A percentile compares a stretch with the other conserved stretches of the same genome.
Evolutionary conservation across 2,888 invertebrate genomes (phyloP).

Genomic region (Drosophila ustulata): DNA sequence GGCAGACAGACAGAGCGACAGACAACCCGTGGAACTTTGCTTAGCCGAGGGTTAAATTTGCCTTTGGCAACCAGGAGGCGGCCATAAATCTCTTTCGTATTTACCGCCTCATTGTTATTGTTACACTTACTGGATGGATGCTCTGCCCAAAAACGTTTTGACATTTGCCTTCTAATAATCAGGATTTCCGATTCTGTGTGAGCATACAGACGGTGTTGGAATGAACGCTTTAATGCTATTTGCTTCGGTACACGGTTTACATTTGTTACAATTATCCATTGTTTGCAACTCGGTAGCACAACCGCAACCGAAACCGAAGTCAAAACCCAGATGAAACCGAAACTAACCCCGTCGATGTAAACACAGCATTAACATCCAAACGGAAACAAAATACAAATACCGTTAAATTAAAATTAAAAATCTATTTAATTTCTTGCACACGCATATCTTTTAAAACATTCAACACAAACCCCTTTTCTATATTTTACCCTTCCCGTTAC

Average conservation of each 20-base stretch:
- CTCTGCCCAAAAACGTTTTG: constrained; percentile 70
- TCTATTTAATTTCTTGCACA: constrained; percentile 26
- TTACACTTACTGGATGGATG: constrained; percentile 42
- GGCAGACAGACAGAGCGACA: constrained; percentile 3
- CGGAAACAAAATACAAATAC: constrained; percentile 35
- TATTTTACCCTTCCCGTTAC: constrained; percentile 4
- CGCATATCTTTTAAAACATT: neutral
- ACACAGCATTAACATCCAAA: constrained; percentile 32
- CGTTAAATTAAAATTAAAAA: constrained; percentile 53
- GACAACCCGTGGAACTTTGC: constrained; percentile 15
- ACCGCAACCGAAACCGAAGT: constrained; percentile 17
- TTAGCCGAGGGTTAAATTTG: constrained; percentile 56
- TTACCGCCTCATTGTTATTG: constrained; percentile 63
- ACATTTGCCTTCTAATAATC: constrained; percentile 78
- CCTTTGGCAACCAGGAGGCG: constrained; percentile 26
- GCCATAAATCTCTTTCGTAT: constrained; percentile 72
- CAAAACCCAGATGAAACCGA: constrained; percentile 34
- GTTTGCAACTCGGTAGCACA: constrained; percentile 57
- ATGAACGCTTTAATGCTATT: constrained; percentile 76
- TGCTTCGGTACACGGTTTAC: constrained; percentile 75
- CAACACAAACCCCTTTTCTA: neutral
- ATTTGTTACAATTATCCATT: constrained; percentile 76
- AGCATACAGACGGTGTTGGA: constrained; percentile 41
- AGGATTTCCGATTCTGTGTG: constrained; percentile 69
- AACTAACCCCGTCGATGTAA: constrained; percentile 59